phyloP scores from a whole-genome alignment of 2,797 vertebrate genomes.

The Macropus fuliginosus region DNA sequence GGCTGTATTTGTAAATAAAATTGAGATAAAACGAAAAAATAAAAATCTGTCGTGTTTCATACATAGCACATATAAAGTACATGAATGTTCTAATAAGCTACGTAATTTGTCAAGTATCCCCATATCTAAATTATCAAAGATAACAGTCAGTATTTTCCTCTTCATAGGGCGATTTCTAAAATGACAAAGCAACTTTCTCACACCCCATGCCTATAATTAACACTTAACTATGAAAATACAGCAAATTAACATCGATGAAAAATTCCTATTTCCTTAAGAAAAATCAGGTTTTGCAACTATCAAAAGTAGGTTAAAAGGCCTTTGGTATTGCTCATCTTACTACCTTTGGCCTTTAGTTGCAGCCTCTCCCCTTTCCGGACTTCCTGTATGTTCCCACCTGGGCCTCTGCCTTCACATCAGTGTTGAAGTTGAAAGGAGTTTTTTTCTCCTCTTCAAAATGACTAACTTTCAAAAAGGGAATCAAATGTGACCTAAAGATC shows the following conservation, averaged over 20 bases:
- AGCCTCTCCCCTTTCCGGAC: neutral
- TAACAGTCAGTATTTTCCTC: neutral
- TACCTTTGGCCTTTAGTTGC: neutral
- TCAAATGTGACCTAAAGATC: neutral
- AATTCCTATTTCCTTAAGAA: neutral
- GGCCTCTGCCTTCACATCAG: neutral
- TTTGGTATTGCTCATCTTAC: neutral
- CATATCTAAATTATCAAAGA: neutral
- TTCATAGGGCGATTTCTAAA: neutral
- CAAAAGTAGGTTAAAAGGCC: neutral
- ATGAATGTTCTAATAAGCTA: neutral
- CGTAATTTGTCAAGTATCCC: neutral
- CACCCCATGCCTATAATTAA: neutral
- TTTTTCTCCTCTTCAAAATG: conserved; percentile 1
- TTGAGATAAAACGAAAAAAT: neutral
- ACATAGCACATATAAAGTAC: neutral
- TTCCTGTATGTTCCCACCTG: neutral
- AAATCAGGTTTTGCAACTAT: neutral
- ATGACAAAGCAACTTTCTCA: neutral
- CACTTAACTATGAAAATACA: neutral
- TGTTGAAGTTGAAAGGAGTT: neutral
- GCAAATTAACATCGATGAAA: neutral
- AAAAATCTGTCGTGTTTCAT: neutral
- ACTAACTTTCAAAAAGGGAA: neutral
- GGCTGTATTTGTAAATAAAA: neutral